Base-by-base conservation (phyloP, 37 sponge, comb jelly and placozoan species). In the Lycopodina hypogea region DNA sequence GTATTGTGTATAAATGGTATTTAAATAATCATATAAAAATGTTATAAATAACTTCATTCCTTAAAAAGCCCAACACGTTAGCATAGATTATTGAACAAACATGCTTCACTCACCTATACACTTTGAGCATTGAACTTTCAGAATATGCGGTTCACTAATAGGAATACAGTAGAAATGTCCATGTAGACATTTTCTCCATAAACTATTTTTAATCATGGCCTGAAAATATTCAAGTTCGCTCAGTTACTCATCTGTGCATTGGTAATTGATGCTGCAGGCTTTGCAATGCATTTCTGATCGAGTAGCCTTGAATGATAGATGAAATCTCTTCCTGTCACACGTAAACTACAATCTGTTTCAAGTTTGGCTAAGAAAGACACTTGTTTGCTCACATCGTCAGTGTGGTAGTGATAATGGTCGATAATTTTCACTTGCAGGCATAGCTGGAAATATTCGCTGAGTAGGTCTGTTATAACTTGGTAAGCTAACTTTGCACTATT, bases 151-250 rank as follows among this genome's bases (percentile, higher is more conserved):
- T 53, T 33, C 39, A 33, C 61, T 36, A 3, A 62, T 23, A 24
- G 77, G 77, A 29, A 42, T 87, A 66, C 84, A 81, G 73, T 96
- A 96, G 35, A 82, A 69, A 51, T 96, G 96, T 32, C 90, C 89
- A 36, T 86, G 83, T 4, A 66, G 68, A 63, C 96, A 96, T 74
- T 85, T 84, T 55, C 69, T 87, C 95, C 95, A 94, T 21, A 64
- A 59, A 17, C 94, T 87, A 56, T 86, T 80, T 14, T n/a, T 50
- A 24, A 93, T 39, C 15, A 17, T 2, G 59, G 80, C 34, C 18
- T 65, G 66, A 34, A 65, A 65, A 33, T 30, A 32, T 12, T 65
- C 66, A 17, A 65, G 2, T 17, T 65, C 66, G 26, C 34, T 12
- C 2, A 65, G 17, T 30, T 32, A 2, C 4, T 65, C 66, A 29